These are phyloP conservation scores for Thereuonema tuberculata DNA, from an alignment of 1,140 invertebrate species.

Conservation along the genomic window DNA sequence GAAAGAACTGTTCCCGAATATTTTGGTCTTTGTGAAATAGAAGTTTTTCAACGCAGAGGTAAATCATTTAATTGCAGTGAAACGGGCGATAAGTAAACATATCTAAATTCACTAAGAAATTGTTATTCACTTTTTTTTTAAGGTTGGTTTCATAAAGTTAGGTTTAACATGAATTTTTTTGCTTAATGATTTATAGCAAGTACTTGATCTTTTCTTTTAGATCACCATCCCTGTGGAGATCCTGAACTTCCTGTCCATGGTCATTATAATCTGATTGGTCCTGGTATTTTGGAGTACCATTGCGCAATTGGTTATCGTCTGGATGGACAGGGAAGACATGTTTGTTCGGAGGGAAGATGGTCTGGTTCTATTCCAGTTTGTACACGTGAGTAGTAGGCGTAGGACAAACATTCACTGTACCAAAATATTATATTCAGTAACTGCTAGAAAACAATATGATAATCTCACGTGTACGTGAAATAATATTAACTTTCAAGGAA, in stretches of 20 bases:
- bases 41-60: slow-evolving; percentile 29
- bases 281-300: slow-evolving; percentile 6
- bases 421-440: too few relatives aligned
- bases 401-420: too few relatives aligned
- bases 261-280: slow-evolving; percentile 13
- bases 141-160: too few relatives aligned
- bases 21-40: slow-evolving; percentile 31
- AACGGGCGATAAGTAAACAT: neutral
- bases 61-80: too few relatives aligned
- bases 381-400: neutral
- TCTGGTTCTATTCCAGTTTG: neutral
- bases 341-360: neutral
- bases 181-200: too few relatives aligned
- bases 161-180: too few relatives aligned
- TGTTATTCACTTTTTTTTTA: too few relatives aligned
- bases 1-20: slow-evolving; percentile 26
- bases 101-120: neutral
- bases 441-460: too few relatives aligned
- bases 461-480: too few relatives aligned
- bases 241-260: slow-evolving; percentile 22
- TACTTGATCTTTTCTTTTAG: too few relatives aligned
- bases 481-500: too few relatives aligned
- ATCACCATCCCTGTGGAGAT: slow-evolving; percentile 21
- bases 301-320: slow-evolving; percentile 20
- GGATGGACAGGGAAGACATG: slow-evolving; percentile 19